Evolutionary conservation across 2,797 vertebrate genomes (phyloP), one percentile per base, ranked within the genome.

Genomic region (Hoplostethus mediterraneus): DNA sequence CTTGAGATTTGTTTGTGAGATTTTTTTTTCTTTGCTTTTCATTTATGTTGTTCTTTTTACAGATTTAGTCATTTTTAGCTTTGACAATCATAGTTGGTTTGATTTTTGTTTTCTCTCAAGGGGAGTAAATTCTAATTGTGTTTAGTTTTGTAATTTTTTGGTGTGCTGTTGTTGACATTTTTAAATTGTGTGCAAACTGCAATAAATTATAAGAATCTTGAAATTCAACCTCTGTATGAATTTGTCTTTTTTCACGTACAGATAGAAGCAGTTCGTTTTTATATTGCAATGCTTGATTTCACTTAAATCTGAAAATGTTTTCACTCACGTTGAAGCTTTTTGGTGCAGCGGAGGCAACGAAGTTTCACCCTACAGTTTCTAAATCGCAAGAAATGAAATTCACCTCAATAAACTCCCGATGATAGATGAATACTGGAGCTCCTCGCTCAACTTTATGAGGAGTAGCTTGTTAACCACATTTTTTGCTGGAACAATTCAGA

Each of bases 31-130:
- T 94, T 95, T 94, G 92, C 92, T 95, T 91, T 90, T 81, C 59
- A 81, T 85, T 87, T 70, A 21, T 47, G 67, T 85, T 88, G 74
- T 81, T 80, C 90, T 84, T 88, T 91, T 92, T 90, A 87, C 95
- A 95, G 95, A 97, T 95, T 96, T 98, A 98, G 97, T 97, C 95
- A 96, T 97, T 90, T 88, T 97, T 98, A 99, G 97, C 98, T 98
- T 98, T 98, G 98, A 99, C 98, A 99, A 99, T 99, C 98, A 99
- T 98, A 98, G 97, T 97, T 96, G 94, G 96, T 96, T 98, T 98
- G 95, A 95, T 96, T 97, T 88, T 48, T 95, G 96, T 77, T 44
- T 52, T 67, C 76, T 97, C 96, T 96, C 96, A 95, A 97, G 95
- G 96, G 97, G 96, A 97, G 97, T 97, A 97, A 98, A 97, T 97